phyloP scores from a whole-genome alignment of 2,113 vertebrate species.

The Coptodon rendalli region DNA sequence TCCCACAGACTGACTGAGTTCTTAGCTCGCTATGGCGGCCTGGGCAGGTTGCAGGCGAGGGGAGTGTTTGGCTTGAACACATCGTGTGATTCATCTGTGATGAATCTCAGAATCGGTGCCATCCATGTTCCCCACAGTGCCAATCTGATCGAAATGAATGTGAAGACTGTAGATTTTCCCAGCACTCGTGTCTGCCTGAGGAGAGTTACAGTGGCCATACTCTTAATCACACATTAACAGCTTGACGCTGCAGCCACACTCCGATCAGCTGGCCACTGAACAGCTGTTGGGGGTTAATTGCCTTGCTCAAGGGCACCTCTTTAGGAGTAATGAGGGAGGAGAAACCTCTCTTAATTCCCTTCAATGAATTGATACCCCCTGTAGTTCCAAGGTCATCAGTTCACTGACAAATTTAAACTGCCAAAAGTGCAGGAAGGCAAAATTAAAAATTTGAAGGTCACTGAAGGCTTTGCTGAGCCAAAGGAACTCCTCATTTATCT shows the following conservation, averaged over 20 bases:
- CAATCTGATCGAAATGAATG: background rate
- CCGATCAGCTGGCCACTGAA: background rate
- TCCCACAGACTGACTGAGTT: background rate
- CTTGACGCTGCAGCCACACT: background rate
- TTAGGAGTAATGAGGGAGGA: background rate
- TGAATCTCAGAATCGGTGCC: background rate
- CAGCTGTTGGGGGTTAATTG: background rate
- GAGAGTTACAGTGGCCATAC: background rate
- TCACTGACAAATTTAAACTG: background rate
- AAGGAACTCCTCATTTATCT: background rate
- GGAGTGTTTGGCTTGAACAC: background rate
- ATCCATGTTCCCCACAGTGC: background rate
- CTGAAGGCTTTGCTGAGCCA: rapidly evolving
- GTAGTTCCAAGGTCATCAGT: background rate
- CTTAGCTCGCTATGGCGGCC: rapidly evolving
- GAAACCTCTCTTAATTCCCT: background rate
- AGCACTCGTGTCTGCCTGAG: background rate
- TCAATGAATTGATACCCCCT: background rate
- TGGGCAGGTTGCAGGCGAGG: background rate
- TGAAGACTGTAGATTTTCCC: background rate
- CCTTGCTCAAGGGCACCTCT: background rate
- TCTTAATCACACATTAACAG: background rate
- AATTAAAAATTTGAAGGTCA: background rate
- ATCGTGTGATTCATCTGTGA: background rate
- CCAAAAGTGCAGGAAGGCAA: background rate